phyloP scores from a whole-genome alignment of 2,113 vertebrate genomes.

The Embiotoca jacksoni region DNA sequence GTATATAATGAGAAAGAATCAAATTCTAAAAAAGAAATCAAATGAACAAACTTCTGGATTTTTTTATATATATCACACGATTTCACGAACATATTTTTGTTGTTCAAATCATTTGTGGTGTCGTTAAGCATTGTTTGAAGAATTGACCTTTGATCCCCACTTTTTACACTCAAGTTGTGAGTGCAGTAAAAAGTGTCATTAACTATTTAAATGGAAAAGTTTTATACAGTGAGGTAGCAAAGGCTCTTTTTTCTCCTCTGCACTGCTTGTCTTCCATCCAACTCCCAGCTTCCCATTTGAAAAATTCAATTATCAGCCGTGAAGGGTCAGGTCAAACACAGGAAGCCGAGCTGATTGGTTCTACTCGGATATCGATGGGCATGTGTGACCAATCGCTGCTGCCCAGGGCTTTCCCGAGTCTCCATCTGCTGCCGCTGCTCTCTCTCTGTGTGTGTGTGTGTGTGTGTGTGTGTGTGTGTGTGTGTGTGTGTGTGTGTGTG shows the following conservation, averaged over 20 bases:
- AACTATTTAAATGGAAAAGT: slow-evolving; percentile 10
- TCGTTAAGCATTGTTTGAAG: neutral
- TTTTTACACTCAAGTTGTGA: neutral
- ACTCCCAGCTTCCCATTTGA: slow-evolving; percentile 54
- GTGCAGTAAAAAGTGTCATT: neutral
- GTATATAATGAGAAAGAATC: too few relatives aligned
- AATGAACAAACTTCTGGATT: too few relatives aligned
- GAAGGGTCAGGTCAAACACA: slow-evolving; percentile 81
- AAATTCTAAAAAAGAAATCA: too few relatives aligned
- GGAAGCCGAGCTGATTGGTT: slow-evolving; percentile 85
- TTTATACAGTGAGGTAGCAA: neutral
- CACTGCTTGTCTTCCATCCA: slow-evolving; percentile 7
- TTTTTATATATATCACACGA: too few relatives aligned
- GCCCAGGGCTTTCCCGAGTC: slow-evolving; percentile 73
- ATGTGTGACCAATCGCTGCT: slow-evolving; percentile 84
- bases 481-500: slow-evolving; percentile 51
- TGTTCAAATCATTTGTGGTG: neutral
- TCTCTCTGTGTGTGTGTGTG: slow-evolving; percentile 1
- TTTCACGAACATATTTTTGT: neutral
- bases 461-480: slow-evolving; percentile 35
- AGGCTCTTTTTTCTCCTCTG: slow-evolving; percentile 12
- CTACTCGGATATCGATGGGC: slow-evolving; percentile 75
- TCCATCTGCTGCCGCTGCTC: slow-evolving; percentile 57
- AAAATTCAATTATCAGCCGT: slow-evolving; percentile 80
- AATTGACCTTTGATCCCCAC: neutral